Conservation (phyloP, 1,140 invertebrate genomes). For the Drosophila grimshawi region DNA sequence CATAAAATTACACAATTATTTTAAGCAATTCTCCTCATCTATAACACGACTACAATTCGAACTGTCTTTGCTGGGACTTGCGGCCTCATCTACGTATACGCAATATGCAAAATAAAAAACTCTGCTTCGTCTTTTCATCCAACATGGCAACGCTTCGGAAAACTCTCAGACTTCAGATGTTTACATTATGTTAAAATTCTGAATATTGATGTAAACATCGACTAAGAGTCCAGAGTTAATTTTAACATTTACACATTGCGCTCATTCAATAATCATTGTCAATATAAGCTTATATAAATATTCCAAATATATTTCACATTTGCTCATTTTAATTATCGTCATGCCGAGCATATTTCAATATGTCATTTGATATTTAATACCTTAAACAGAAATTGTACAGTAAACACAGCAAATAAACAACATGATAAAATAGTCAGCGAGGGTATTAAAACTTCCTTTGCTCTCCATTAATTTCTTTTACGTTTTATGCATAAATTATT, state of each 20-base stretch:
- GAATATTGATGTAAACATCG: conserved; percentile 1
- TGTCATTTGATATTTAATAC: no score
- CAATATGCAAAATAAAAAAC: background rate
- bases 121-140: background rate
- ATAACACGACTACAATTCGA: conserved; percentile 32
- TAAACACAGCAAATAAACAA: background rate
- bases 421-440: background rate
- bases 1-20: conserved; percentile 67
- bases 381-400: no score
- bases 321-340: background rate
- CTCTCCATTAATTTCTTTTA: background rate
- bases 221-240: conserved; percentile 10
- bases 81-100: conserved; percentile 1
- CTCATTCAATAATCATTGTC: background rate
- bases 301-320: background rate
- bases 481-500: conserved; percentile 3
- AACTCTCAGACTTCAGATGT: background rate
- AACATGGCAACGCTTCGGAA: background rate
- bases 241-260: background rate
- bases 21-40: conserved; percentile 72
- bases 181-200: background rate
- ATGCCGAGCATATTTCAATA: background rate
- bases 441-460: background rate
- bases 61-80: conserved; percentile 2
- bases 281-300: background rate